These are phyloP conservation scores for Plectus sambesii DNA, from an alignment of 1,140 invertebrate genomes.

Conservation along the genomic window DNA sequence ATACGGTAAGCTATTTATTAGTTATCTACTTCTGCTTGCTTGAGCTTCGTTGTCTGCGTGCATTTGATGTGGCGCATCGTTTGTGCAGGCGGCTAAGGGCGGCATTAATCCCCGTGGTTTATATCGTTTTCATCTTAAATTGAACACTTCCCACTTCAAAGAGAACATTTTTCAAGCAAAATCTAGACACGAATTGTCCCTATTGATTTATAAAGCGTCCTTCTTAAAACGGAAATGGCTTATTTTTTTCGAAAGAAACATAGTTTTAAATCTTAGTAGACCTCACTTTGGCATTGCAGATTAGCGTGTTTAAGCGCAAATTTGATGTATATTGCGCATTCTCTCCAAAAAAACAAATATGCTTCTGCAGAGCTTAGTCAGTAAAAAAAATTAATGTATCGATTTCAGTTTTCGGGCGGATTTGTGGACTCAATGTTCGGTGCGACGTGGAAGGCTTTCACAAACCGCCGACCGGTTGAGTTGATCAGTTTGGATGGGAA, in stretches of 20 bases:
- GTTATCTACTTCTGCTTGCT: constrained; percentile 9
- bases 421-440: constrained; percentile 56
- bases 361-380: too few species aligned
- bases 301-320: constrained; percentile 1
- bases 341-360: too few species aligned
- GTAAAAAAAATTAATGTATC: too few species aligned
- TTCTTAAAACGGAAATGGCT: too few species aligned
- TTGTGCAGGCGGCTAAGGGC: constrained; percentile 8
- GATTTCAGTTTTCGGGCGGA: constrained; percentile 49
- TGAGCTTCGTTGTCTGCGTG: background rate
- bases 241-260: too few species aligned
- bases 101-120: background rate
- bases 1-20: constrained; percentile 55
- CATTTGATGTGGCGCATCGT: constrained; percentile 1
- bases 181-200: too few species aligned
- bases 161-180: too few species aligned
- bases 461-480: constrained; percentile 67
- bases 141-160: too few species aligned
- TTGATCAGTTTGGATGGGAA: constrained; percentile 67
- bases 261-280: constrained; percentile 5
- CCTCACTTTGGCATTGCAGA: constrained; percentile 1
- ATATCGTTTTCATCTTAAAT: too few species aligned
- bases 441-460: constrained; percentile 76
- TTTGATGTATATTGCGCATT: too few species aligned
- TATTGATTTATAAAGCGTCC: too few species aligned